Conservation (phyloP, 2,113 vertebrate genomes). For the Hyperopisus bebe region DNA sequence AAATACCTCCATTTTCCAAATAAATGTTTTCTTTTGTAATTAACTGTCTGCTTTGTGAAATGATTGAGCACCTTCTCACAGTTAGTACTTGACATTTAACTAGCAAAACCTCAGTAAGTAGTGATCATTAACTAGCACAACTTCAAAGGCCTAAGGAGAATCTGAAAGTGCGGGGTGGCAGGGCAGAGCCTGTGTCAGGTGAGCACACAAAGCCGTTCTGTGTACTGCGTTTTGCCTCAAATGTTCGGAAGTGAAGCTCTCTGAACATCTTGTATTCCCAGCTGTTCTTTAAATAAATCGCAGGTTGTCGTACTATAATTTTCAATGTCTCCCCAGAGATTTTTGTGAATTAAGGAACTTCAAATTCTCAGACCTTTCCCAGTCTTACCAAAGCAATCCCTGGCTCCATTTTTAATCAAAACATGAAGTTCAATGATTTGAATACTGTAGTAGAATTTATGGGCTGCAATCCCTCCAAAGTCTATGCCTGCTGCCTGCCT, state of each 20-base stretch:
- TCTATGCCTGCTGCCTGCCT: neutral
- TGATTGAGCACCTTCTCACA: neutral
- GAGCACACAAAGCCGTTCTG: conserved; percentile 25
- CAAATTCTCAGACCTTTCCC: conserved; percentile 5
- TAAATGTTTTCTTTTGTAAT: conserved; percentile 31
- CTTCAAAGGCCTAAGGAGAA: neutral
- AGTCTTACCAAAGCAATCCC: neutral
- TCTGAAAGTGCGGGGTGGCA: neutral
- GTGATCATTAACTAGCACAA: neutral
- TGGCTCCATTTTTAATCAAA: neutral
- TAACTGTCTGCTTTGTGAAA: conserved; percentile 8
- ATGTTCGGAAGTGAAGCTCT: conserved; percentile 19
- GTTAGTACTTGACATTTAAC: neutral
- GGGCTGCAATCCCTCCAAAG: neutral
- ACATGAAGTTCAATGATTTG: neutral
- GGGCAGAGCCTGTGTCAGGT: conserved; percentile 9
- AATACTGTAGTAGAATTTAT: neutral
- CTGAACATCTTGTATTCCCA: conserved; percentile 43
- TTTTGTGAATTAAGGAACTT: conserved; percentile 17
- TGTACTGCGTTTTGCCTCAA: neutral
- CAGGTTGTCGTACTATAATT: conserved; percentile 39
- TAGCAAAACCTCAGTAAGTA: neutral
- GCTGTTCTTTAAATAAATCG: conserved; percentile 35
- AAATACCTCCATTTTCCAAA: conserved; percentile 28
- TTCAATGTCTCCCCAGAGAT: conserved; percentile 11